Evolutionary conservation across 2,888 invertebrate species (phyloP).

Genomic region (Agrochola macilenta): DNA sequence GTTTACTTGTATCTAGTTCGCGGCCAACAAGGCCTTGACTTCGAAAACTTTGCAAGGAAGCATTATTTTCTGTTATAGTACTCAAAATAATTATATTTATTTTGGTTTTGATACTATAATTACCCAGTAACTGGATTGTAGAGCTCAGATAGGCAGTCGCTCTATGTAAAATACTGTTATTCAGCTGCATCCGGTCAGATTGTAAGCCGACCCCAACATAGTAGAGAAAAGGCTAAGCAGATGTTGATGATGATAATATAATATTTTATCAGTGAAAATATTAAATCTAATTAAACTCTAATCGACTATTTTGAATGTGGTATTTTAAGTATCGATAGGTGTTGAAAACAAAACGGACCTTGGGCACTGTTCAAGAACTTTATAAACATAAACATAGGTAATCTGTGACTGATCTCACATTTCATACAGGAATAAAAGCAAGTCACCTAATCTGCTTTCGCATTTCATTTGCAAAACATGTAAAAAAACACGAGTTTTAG

Average conservation of each 20-base stretch:
- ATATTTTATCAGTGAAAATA: not conserved
- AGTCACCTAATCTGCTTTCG: not conserved
- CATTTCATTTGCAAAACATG: no score
- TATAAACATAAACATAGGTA: not conserved
- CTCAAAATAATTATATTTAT: not conserved
- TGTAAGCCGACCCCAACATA: not conserved
- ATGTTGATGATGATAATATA: not conserved
- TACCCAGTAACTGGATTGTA: not conserved
- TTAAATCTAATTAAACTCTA: not conserved
- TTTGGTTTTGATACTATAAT: not conserved
- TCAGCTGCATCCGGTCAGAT: not conserved
- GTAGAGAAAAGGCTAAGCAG: no score
- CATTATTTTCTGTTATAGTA: not conserved
- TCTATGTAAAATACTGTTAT: not conserved
- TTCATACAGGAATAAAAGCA: not conserved
- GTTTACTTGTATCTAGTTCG: constrained; percentile 24
- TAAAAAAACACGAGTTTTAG: no score
- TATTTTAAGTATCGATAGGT: not conserved
- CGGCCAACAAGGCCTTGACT: not conserved
- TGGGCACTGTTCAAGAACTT: not conserved
- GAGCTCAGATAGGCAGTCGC: no score
- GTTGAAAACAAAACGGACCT: not conserved
- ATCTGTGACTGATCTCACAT: not conserved
- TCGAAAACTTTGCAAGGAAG: constrained; percentile 12
- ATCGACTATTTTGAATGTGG: not conserved